phyloP scores from a whole-genome alignment of 2,888 invertebrate genomes.

The Drosophila quasianomalipes region DNA sequence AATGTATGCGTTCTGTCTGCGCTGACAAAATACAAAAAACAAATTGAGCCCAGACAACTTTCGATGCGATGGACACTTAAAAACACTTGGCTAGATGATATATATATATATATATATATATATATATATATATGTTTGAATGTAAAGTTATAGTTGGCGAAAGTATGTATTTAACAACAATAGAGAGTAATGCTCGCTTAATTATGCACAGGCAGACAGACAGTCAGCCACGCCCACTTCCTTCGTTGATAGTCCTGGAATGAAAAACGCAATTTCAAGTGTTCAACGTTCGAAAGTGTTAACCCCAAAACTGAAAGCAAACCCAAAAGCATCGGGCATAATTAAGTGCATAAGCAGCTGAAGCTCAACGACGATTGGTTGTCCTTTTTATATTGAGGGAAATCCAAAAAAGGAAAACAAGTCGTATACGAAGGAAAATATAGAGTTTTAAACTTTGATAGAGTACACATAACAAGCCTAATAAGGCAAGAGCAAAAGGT shows the following conservation, averaged over 20 bases:
- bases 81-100: background rate
- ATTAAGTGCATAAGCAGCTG: background rate
- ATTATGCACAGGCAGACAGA: constrained; percentile 64
- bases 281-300: constrained; percentile 47
- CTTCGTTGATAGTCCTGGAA: background rate
- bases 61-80: constrained; percentile 15
- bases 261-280: constrained; percentile 50
- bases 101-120: background rate
- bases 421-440: background rate
- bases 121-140: background rate
- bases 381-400: background rate
- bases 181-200: constrained; percentile 44
- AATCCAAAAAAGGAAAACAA: background rate
- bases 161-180: constrained; percentile 26
- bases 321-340: constrained; percentile 43
- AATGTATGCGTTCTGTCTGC: constrained; percentile 43
- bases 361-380: constrained; percentile 8
- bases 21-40: background rate
- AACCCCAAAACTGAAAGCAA: constrained; percentile 46
- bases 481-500: background rate
- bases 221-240: constrained; percentile 4
- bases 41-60: constrained; percentile 10
- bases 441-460: background rate
- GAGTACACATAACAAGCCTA: background rate
- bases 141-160: constrained; percentile 1